Evolutionary conservation across 2,797 vertebrate species (phyloP).

Genomic region (Lycodopsis pacificus): DNA sequence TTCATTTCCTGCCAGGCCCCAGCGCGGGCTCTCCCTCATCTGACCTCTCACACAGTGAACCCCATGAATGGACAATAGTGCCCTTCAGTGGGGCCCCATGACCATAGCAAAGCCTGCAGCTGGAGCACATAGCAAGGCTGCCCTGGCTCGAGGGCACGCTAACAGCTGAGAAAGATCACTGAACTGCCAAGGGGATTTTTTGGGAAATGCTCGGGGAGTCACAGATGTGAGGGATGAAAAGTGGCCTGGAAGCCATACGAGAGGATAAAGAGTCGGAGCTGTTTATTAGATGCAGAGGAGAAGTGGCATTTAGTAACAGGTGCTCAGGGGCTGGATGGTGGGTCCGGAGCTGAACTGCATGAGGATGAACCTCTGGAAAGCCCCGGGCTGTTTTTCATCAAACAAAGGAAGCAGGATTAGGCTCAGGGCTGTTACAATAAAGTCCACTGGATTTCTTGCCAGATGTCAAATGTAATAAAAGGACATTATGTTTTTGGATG

Average conservation of each 20-base stretch:
- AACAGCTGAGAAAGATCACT: slow-evolving; percentile 83
- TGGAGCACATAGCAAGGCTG: slow-evolving; percentile 78
- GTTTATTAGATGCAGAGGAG: slow-evolving; percentile 72
- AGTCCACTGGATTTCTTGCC: slow-evolving; percentile 46
- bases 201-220: slow-evolving; percentile 67
- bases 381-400: slow-evolving; percentile 70
- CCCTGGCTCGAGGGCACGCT: slow-evolving; percentile 73
- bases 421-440: slow-evolving; percentile 56
- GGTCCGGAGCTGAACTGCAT: slow-evolving; percentile 45
- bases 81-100: slow-evolving; percentile 80
- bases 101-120: slow-evolving; percentile 82
- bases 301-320: slow-evolving; percentile 77
- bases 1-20: slow-evolving; percentile 81
- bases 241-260: slow-evolving; percentile 52
- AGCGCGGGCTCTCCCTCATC: slow-evolving; percentile 68
- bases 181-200: slow-evolving; percentile 77
- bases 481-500: slow-evolving; percentile 25
- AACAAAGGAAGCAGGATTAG: slow-evolving; percentile 68
- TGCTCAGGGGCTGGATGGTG: slow-evolving; percentile 64
- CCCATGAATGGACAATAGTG: slow-evolving; percentile 86
- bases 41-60: slow-evolving; percentile 87
- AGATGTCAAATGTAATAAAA: slow-evolving; percentile 55
- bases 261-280: slow-evolving; percentile 65
- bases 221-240: slow-evolving; percentile 79
- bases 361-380: slow-evolving; percentile 62